These are phyloP conservation scores for Oncorhynchus tshawytscha DNA, from an alignment of 2,113 vertebrate species.

Conservation along the genomic window DNA sequence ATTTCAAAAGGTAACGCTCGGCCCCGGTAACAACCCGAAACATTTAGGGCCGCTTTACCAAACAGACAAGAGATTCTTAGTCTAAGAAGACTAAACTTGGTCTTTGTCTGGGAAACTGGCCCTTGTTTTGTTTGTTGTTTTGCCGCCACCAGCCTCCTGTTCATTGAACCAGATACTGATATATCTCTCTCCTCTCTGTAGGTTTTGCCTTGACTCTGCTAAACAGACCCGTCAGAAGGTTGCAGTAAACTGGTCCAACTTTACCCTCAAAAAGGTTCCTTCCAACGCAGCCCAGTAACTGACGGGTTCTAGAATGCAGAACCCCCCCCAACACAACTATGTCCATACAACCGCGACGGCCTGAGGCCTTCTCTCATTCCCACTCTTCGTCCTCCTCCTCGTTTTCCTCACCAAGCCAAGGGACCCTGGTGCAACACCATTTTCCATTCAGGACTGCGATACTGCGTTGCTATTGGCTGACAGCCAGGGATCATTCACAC, in stretches of 20 bases:
- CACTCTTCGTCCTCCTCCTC: conserved; percentile 50
- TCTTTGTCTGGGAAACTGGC: background rate
- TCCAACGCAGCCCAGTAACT: conserved; percentile 93
- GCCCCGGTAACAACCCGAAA: background rate
- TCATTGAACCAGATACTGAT: background rate
- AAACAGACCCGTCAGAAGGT: conserved; percentile 98
- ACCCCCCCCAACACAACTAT: conserved; percentile 57
- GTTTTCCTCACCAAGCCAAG: conserved; percentile 56
- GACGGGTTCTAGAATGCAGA: conserved; percentile 50
- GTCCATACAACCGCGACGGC: conserved; percentile 57
- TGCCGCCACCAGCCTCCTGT: background rate
- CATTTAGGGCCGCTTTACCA: too few species aligned
- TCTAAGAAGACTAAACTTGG: background rate
- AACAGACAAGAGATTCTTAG: too few species aligned
- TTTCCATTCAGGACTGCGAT: conserved; percentile 60
- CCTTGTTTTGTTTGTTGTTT: background rate
- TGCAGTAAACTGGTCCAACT: conserved; percentile 99
- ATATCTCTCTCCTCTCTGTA: conserved; percentile 42
- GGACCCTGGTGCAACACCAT: conserved; percentile 60
- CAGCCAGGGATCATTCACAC: conserved; percentile 48
- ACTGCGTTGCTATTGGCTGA: conserved; percentile 33
- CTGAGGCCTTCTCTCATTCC: conserved; percentile 67
- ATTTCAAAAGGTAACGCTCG: conserved; percentile 89
- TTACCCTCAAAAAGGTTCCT: conserved; percentile 97
- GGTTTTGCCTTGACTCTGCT: conserved; percentile 98